phyloP scores from a whole-genome alignment of 2,797 vertebrate genomes.

The Diglossa cyanea region DNA sequence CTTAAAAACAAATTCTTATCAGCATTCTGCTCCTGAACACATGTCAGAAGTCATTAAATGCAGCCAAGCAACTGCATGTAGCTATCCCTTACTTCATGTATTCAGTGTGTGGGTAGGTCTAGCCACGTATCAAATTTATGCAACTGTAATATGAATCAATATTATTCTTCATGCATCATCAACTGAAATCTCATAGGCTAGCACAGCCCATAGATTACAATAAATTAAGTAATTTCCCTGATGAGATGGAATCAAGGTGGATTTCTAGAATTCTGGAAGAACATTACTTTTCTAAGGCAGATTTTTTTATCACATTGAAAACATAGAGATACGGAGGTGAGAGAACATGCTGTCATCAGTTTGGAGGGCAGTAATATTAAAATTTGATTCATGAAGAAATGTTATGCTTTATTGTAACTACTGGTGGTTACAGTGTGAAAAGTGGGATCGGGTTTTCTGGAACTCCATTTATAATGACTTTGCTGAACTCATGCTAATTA shows the following conservation, averaged over 20 bases:
- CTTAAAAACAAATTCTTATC: background rate
- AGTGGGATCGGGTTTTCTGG: background rate
- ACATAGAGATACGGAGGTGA: background rate
- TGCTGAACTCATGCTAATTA: constrained; percentile 16
- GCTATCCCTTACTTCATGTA: background rate
- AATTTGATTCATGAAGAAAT: background rate
- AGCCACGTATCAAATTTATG: background rate
- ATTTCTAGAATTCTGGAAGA: background rate
- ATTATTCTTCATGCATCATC: background rate
- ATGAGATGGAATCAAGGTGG: background rate
- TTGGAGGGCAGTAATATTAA: background rate
- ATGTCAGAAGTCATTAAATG: background rate
- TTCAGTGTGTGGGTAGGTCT: background rate
- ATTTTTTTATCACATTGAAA: background rate
- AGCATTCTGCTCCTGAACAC: background rate
- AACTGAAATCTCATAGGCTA: background rate
- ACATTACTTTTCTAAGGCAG: background rate
- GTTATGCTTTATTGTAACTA: background rate
- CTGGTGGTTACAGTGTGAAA: background rate
- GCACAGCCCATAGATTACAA: background rate
- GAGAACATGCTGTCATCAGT: background rate
- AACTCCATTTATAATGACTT: background rate
- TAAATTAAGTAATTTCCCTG: background rate
- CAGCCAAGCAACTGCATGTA: background rate
- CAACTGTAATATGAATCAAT: background rate